These are phyloP conservation scores for Palaemon carinicauda DNA, from an alignment of 1,140 invertebrate genomes.

Conservation along the genomic window DNA sequence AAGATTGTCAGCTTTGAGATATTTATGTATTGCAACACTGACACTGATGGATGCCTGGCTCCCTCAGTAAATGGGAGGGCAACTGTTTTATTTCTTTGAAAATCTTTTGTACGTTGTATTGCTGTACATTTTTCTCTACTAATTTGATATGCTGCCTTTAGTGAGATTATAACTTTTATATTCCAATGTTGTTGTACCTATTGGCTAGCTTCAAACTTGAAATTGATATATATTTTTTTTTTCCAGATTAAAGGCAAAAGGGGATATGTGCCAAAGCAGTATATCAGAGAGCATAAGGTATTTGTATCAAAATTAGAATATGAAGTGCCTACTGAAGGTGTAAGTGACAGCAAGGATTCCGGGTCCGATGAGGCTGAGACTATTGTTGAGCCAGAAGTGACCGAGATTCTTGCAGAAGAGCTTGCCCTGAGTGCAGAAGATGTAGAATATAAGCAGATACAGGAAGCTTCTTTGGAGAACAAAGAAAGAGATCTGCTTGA, in stretches of 20 bases:
- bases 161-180: background rate
- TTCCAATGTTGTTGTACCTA: background rate
- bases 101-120: no score
- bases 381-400: background rate
- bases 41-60: no score
- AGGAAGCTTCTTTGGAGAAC: background rate
- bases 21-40: no score
- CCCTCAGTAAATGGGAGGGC: no score
- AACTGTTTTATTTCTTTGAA: no score
- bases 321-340: constrained; percentile 38
- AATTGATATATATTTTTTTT: background rate
- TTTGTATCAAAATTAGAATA: constrained; percentile 20
- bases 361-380: background rate
- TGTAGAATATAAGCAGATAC: constrained; percentile 32
- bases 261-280: constrained; percentile 38
- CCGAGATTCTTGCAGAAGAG: background rate
- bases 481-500: background rate
- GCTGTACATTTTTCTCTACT: no score
- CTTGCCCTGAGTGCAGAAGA: constrained; percentile 38
- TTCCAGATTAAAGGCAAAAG: constrained; percentile 46
- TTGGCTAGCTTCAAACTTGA: background rate
- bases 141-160: no score
- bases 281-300: constrained; percentile 5
- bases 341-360: background rate
- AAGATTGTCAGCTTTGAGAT: no score